Conservation (phyloP, 2,113 vertebrate species). For the Aspiorhynchus laticeps region DNA sequence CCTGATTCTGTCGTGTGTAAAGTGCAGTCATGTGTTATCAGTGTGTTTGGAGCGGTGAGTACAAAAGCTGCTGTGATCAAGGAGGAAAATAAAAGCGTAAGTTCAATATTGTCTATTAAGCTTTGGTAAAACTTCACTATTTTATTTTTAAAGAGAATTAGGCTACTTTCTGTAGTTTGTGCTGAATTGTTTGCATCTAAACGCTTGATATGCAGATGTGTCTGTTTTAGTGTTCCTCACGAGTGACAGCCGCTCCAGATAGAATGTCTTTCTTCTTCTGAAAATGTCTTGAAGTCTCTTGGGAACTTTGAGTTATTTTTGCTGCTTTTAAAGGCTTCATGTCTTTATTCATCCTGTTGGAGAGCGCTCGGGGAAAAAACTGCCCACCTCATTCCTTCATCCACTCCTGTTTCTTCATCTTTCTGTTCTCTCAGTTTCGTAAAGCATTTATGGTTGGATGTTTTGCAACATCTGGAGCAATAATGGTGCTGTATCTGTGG, state of each 20-base stretch:
- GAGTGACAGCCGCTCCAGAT: neutral
- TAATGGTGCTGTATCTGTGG: neutral
- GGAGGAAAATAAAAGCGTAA: neutral
- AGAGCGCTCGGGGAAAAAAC: neutral
- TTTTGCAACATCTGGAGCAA: constrained; percentile 19
- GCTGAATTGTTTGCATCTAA: neutral
- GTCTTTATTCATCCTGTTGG: constrained; percentile 65
- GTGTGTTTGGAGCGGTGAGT: constrained; percentile 9
- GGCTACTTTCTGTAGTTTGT: neutral
- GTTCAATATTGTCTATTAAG: constrained; percentile 3
- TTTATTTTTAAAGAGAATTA: neutral
- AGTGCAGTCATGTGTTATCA: constrained; percentile 19
- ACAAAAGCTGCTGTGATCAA: constrained; percentile 4
- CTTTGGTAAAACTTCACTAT: neutral
- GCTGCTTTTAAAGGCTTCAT: constrained; percentile 61
- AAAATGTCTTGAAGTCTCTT: constrained; percentile 56
- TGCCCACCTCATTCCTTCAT: neutral
- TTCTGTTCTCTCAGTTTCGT: neutral
- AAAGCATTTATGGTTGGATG: neutral
- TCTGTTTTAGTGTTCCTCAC: constrained; percentile 20
- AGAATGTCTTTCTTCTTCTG: constrained; percentile 45
- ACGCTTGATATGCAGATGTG: neutral
- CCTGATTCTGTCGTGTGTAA: constrained; percentile 70
- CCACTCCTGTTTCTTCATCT: neutral
- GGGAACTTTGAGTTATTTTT: constrained; percentile 69